phyloP scores from a whole-genome alignment of 2,113 vertebrate species.

The Carassius carassius region DNA sequence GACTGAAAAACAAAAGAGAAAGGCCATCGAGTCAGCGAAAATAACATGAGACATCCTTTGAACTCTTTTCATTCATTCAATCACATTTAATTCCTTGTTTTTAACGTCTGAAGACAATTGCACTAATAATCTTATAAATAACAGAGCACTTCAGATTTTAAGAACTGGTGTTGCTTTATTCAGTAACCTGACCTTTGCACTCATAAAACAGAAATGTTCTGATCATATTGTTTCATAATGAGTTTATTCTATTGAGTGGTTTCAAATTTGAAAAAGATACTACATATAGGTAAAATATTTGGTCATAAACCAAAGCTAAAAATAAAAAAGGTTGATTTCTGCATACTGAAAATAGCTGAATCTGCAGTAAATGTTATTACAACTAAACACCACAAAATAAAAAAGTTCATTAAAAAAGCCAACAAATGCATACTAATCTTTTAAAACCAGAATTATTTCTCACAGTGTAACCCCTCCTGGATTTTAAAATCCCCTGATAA shows the following conservation, averaged over 20 bases:
- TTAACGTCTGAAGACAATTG: background rate
- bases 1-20: constrained; percentile 75
- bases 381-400: background rate
- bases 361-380: background rate
- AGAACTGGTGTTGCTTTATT: background rate
- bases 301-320: background rate
- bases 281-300: background rate
- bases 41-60: background rate
- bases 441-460: constrained; percentile 28
- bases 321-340: background rate
- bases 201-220: background rate
- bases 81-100: background rate
- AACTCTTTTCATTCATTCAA: background rate
- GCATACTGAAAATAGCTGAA: background rate
- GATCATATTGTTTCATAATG: background rate
- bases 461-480: background rate
- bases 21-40: background rate
- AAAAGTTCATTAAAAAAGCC: background rate
- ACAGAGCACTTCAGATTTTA: background rate
- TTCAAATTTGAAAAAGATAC: background rate
- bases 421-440: constrained; percentile 6
- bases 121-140: background rate
- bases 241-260: background rate
- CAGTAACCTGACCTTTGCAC: background rate
- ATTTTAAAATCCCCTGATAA: background rate